Evolutionary conservation across 2,888 invertebrate genomes (phyloP).

Genomic region (Atrina japonica): DNA sequence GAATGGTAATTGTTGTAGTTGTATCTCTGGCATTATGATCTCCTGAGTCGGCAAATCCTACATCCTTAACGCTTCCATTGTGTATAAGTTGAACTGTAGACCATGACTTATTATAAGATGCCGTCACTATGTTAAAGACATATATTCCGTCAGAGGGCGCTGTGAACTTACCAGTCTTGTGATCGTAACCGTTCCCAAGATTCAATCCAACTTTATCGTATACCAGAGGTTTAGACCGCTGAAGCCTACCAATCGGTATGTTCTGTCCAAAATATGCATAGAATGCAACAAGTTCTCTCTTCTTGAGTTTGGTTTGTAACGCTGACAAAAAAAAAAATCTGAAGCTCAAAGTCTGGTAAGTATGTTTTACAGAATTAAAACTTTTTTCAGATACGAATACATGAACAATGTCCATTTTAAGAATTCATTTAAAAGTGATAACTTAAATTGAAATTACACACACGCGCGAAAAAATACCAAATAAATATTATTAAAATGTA

Average conservation of each 20-base stretch:
- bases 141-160: neutral
- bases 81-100: neutral
- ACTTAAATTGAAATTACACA: too few species aligned
- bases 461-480: too few species aligned
- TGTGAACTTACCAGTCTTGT: neutral
- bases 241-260: neutral
- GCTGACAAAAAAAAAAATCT: too few species aligned
- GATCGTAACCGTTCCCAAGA: neutral
- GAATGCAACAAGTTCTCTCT: neutral
- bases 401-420: too few species aligned
- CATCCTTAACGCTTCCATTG: neutral
- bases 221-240: neutral
- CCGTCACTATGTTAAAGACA: neutral
- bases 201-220: neutral
- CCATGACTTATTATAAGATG: neutral
- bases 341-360: too few species aligned
- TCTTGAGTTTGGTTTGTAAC: too few species aligned
- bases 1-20: neutral
- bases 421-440: too few species aligned
- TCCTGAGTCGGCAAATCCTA: slow-evolving; percentile 1
- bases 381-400: too few species aligned
- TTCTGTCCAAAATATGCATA: neutral
- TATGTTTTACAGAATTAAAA: too few species aligned
- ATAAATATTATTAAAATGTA: too few species aligned
- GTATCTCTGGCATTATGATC: neutral